A percentile compares a stretch with the other conserved stretches of the same genome.
Evolutionary conservation across 2,888 invertebrate species (phyloP).

Genomic region (Zeuzera pyrina): DNA sequence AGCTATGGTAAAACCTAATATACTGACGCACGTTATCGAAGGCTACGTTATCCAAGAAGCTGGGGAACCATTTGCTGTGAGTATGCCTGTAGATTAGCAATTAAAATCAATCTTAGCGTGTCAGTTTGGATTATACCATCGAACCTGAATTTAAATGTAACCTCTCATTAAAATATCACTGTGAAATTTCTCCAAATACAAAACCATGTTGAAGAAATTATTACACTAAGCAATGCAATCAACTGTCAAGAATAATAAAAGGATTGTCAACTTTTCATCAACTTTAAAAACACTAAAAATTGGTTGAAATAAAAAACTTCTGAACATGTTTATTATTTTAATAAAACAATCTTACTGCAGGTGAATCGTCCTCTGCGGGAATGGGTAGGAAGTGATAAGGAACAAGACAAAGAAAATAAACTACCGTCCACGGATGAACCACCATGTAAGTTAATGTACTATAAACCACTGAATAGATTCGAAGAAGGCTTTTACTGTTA

Average conservation of each 20-base stretch:
- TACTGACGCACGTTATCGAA: slow-evolving; percentile 96
- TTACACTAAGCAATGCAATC: too few species aligned
- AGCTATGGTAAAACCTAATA: slow-evolving; percentile 96
- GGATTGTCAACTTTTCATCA: too few species aligned
- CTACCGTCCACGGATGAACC: slow-evolving; percentile 77
- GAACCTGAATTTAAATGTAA: too few species aligned
- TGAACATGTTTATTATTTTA: slow-evolving; percentile 1
- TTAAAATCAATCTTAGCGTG: neutral
- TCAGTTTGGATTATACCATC: too few species aligned
- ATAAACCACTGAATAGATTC: too few species aligned
- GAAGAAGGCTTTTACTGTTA: too few species aligned
- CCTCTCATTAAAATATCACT: too few species aligned
- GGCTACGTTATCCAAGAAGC: slow-evolving; percentile 98
- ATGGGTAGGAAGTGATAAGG: slow-evolving; percentile 47
- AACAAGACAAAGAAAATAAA: slow-evolving; percentile 71
- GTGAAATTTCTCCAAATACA: too few species aligned
- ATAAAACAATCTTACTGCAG: slow-evolving; percentile 64
- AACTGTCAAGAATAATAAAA: too few species aligned
- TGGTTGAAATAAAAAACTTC: neutral
- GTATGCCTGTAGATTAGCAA: slow-evolving; percentile 22
- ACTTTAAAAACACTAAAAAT: neutral
- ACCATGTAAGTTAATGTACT: slow-evolving; percentile 75
- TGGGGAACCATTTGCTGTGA: slow-evolving; percentile 91
- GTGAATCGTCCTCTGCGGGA: slow-evolving; percentile 63
- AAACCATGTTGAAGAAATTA: too few species aligned